Evolutionary conservation across 2,888 invertebrate genomes (phyloP), one percentile per base, ranked within the genome.

Genomic region (Latheticus oryzae): DNA sequence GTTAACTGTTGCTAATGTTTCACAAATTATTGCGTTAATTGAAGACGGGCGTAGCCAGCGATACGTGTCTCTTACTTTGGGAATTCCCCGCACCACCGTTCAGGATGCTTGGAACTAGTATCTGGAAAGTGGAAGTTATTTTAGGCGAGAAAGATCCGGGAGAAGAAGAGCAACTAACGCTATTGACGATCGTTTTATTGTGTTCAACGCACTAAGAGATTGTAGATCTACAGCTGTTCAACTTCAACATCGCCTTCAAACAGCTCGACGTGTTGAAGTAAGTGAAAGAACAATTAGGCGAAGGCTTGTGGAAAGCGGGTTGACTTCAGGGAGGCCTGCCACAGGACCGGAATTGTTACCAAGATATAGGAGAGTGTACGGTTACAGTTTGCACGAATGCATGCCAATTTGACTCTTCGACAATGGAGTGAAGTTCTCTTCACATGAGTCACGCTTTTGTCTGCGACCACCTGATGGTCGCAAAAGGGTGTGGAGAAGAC

Each of bases 281-380:
- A 66, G 63, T 65, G 50, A 58, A 43, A 65, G 52, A 59, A 66
- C 65, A 58, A 61, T 68, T 43, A 58, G 60, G 55, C 19, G 61
- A 65, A 59, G 60, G 58, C 48, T 69, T 42, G 30, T 47, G 45
- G 61, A 68, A 55, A 42, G 42, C 26, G 63, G 61, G 45, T 37
- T 66, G 61, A 62, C 58, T 24, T 42, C 42, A 56, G 15, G 47
- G 32, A 54, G 11, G 56, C 58, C 60, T 53, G 61, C 62, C 11
- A 61, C 47, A 58, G 58, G 62, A 58, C 61, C 62, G 55, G 60
- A 62, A 51, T n/a, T n/a, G n/a, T 50, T 67, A 19, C 63, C 54
- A 15, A 33, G 58, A 63, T 53, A 52, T 51, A 64, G 64, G 58
- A 63, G 60, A 21, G 54, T 58, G 64, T 58, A 55, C 54, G 53